These are phyloP conservation scores for Tetanocera ferruginea DNA, from an alignment of 2,888 invertebrate genomes.

Conservation along the genomic window DNA sequence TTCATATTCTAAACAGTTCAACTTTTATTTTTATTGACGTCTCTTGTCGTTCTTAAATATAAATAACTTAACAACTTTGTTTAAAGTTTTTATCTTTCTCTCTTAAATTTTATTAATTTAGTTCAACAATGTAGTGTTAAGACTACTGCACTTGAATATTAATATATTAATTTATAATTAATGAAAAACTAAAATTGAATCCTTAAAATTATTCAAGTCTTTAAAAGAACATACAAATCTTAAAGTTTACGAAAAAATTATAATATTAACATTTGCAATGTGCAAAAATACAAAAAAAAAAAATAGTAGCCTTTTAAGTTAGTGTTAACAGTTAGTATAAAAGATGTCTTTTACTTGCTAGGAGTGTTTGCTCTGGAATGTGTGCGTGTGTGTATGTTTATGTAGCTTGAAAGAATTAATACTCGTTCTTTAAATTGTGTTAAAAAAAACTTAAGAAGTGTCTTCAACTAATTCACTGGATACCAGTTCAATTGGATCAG, in stretches of 20 bases:
- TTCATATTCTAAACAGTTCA: not conserved
- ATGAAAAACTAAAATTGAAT: slow-evolving; percentile 20
- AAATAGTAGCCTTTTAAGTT: no score
- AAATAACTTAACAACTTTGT: not conserved
- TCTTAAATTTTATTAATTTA: not conserved
- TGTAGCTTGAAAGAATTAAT: slow-evolving; percentile 19
- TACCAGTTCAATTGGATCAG: slow-evolving; percentile 31
- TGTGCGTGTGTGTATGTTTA: slow-evolving; percentile 29
- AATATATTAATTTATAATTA: not conserved
- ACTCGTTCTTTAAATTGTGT: slow-evolving; percentile 16
- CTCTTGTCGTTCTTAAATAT: not conserved
- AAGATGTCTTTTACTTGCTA: not conserved
- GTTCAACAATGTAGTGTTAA: not conserved
- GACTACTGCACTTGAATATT: not conserved
- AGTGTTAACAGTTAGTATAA: no score
- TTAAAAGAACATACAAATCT: slow-evolving; percentile 38
- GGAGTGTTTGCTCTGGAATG: slow-evolving; percentile 35
- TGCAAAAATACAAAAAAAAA: not conserved
- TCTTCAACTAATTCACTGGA: slow-evolving; percentile 44
- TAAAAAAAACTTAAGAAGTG: slow-evolving; percentile 10
- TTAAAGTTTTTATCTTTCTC: no score
- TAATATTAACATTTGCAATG: not conserved
- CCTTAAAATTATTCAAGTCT: slow-evolving; percentile 63
- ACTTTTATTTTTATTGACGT: slow-evolving; percentile 5
- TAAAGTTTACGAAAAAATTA: not conserved